phyloP scores from a whole-genome alignment of 2,888 invertebrate species.

The Andrena trimmerana region DNA sequence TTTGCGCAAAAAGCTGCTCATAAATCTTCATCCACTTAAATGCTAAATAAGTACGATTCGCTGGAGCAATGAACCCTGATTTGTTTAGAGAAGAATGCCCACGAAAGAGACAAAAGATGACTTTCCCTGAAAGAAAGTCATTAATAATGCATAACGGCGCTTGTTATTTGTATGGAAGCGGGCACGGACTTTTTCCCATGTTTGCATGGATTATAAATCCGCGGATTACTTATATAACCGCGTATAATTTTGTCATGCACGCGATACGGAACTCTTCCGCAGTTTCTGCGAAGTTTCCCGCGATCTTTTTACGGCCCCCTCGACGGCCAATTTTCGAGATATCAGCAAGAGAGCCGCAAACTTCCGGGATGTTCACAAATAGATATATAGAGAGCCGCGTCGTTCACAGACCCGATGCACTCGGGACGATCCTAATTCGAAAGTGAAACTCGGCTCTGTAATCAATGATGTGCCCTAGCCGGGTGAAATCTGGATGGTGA shows the following conservation, averaged over 20 bases:
- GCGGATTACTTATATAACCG: constrained; percentile 43
- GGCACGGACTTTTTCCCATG: constrained; percentile 29
- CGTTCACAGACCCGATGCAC: constrained; percentile 37
- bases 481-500: constrained; percentile 63
- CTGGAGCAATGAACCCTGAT: background rate
- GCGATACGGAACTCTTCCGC: background rate
- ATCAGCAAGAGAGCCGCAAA: background rate
- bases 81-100: background rate
- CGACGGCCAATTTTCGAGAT: constrained; percentile 7
- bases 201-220: constrained; percentile 40
- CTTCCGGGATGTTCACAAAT: constrained; percentile 20
- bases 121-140: constrained; percentile 36
- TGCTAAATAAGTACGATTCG: background rate
- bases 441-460: constrained; percentile 66
- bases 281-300: constrained; percentile 35
- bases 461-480: constrained; percentile 62
- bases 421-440: constrained; percentile 60
- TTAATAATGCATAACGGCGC: constrained; percentile 50
- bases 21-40: background rate
- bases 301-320: background rate
- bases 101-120: constrained; percentile 16
- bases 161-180: constrained; percentile 21
- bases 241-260: background rate
- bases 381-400: constrained; percentile 30
- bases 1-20: too few species aligned